A percentile compares a stretch with the other conserved stretches of the same genome.
Evolutionary conservation across 2,113 vertebrate species (phyloP).

Genomic region (Ciconia boyciana): DNA sequence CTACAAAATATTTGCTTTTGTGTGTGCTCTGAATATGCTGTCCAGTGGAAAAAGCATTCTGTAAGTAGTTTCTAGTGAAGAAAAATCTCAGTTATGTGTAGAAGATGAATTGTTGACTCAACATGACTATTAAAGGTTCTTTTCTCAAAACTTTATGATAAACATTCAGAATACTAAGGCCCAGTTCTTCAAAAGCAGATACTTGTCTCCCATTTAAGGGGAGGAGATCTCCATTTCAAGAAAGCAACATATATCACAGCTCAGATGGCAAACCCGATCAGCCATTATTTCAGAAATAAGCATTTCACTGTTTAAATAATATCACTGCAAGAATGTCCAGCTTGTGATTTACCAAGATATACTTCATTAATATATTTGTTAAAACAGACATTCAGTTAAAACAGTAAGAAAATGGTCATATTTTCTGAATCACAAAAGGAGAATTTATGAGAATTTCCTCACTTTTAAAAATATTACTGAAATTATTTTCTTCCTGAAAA

Average conservation of each 20-base stretch:
- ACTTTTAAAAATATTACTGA: background rate
- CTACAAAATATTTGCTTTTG: background rate
- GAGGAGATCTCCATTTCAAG: background rate
- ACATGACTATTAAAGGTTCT: background rate
- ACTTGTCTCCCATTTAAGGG: background rate
- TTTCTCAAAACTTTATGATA: background rate
- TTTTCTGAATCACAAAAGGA: background rate
- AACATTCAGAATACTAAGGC: background rate
- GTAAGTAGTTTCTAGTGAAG: background rate
- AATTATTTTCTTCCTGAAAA: background rate
- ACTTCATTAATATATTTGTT: background rate
- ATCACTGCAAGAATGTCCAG: background rate
- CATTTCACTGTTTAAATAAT: background rate
- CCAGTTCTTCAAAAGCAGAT: background rate
- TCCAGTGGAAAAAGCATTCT: background rate
- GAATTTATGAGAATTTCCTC: background rate
- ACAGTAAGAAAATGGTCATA: background rate
- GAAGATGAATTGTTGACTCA: background rate
- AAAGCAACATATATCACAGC: fast-evolving
- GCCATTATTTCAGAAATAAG: background rate
- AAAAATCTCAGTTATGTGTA: background rate
- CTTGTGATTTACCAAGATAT: background rate
- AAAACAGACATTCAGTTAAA: background rate
- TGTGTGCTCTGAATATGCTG: background rate
- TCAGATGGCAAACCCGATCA: background rate